Percentiles rank a stretch among this genome's conserved stretches.
These are phyloP conservation scores for Trilocha varians DNA, from an alignment of 2,888 invertebrate species.

Conservation along the genomic window DNA sequence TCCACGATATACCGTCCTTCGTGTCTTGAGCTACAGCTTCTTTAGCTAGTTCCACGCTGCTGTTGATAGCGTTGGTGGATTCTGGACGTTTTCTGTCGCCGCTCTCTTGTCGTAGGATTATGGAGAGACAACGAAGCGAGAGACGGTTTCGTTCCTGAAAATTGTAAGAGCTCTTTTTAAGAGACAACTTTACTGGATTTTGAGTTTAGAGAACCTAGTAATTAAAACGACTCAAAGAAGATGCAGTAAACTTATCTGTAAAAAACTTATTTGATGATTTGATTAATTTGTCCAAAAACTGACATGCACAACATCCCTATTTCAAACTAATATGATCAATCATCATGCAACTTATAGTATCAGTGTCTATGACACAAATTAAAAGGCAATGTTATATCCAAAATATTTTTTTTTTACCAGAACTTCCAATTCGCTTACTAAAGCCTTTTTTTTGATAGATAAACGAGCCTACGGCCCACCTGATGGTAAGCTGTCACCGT, in stretches of 20 bases:
- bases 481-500: no score
- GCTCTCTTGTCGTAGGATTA: constrained; percentile 81
- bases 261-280: no score
- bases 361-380: neutral
- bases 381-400: no score
- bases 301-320: neutral
- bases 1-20: constrained; percentile 87
- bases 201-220: neutral
- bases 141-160: constrained; percentile 80
- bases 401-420: no score
- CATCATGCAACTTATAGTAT: neutral
- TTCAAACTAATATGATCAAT: neutral
- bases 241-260: no score
- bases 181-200: neutral
- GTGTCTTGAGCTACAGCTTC: constrained; percentile 86
- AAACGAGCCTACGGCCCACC: no score
- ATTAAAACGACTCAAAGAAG: no score
- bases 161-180: neutral
- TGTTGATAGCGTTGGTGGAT: constrained; percentile 74
- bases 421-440: no score
- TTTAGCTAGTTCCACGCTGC: constrained; percentile 84
- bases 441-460: no score
- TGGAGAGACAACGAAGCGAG: constrained; percentile 85
- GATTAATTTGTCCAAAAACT: neutral
- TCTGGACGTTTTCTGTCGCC: constrained; percentile 54